These are phyloP conservation scores for Nanorana parkeri DNA, from an alignment of 2,113 vertebrate genomes.

Conservation along the genomic window DNA sequence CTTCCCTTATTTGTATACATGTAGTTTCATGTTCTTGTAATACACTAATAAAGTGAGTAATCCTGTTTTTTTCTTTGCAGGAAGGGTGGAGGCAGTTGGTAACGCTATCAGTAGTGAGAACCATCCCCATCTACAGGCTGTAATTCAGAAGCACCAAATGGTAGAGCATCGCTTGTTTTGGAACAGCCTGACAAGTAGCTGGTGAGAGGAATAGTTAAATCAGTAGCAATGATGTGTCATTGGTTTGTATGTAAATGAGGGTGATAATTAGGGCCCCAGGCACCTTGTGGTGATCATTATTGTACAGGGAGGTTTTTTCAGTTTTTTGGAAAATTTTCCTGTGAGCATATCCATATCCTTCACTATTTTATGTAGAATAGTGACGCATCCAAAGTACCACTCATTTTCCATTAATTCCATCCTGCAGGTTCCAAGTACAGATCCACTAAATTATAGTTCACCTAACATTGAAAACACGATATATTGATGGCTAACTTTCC, in stretches of 20 bases:
- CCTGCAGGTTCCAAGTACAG: too few species aligned
- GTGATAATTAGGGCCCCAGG: background rate
- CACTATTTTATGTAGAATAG: too few species aligned
- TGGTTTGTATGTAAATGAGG: background rate
- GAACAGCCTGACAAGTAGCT: constrained; percentile 79
- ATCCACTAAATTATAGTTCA: too few species aligned
- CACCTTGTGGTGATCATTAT: background rate
- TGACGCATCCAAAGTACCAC: too few species aligned
- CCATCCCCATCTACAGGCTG: constrained; percentile 77
- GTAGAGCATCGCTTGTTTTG: constrained; percentile 84
- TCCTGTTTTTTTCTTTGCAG: constrained; percentile 62
- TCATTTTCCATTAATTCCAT: too few species aligned
- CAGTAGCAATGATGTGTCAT: background rate
- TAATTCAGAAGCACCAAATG: constrained; percentile 83
- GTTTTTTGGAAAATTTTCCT: background rate
- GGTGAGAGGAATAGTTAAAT: constrained; percentile 69
- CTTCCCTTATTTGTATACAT: too few species aligned
- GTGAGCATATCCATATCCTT: too few species aligned
- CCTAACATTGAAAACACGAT: too few species aligned
- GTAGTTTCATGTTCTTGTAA: too few species aligned
- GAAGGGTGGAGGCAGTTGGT: constrained; percentile 76
- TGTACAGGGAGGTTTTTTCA: too few species aligned
- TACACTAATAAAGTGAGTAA: background rate
- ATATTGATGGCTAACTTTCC: too few species aligned
- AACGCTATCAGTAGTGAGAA: constrained; percentile 78